phyloP scores from a whole-genome alignment of 2,888 invertebrate genomes.

The Nomada hirtipes region DNA sequence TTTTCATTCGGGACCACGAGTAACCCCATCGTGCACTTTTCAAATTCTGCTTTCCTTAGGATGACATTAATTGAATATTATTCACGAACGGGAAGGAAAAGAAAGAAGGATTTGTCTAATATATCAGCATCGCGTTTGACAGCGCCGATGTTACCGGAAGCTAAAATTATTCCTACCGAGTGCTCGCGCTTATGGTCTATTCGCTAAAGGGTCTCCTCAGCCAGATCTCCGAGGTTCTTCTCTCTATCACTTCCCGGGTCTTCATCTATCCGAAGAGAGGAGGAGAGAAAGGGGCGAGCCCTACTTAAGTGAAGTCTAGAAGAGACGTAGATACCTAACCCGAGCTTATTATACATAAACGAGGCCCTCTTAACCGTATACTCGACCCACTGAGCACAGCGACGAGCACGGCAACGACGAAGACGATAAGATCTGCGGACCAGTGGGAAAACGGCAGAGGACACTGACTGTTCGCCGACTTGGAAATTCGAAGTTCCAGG shows the following conservation, averaged over 20 bases:
- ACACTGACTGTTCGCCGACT: slow-evolving; percentile 1
- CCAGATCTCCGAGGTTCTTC: slow-evolving; percentile 37
- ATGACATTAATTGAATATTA: too few species aligned
- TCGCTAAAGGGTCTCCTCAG: slow-evolving; percentile 47
- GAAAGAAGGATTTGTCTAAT: neutral
- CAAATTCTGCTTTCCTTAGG: too few species aligned
- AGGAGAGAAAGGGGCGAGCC: slow-evolving; percentile 10
- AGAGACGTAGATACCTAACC: slow-evolving; percentile 62
- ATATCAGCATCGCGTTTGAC: slow-evolving; percentile 16
- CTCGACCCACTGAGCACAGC: slow-evolving; percentile 74
- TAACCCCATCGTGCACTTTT: too few species aligned
- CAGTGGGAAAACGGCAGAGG: slow-evolving; percentile 25
- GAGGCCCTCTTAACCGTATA: slow-evolving; percentile 63
- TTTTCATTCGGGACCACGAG: neutral
- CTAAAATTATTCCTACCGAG: slow-evolving; percentile 55
- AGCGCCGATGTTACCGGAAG: slow-evolving; percentile 2
- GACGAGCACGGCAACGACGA: slow-evolving; percentile 46
- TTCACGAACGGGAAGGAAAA: neutral
- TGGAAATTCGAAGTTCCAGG: slow-evolving; percentile 11
- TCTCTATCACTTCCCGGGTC: slow-evolving; percentile 19
- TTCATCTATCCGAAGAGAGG: slow-evolving; percentile 5
- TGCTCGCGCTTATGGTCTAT: slow-evolving; percentile 54
- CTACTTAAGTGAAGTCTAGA: slow-evolving; percentile 59
- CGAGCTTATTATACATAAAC: slow-evolving; percentile 71
- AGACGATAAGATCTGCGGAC: slow-evolving; percentile 37